Base-by-base conservation (phyloP, 2,797 vertebrate genomes). In the Furcifer pardalis region DNA sequence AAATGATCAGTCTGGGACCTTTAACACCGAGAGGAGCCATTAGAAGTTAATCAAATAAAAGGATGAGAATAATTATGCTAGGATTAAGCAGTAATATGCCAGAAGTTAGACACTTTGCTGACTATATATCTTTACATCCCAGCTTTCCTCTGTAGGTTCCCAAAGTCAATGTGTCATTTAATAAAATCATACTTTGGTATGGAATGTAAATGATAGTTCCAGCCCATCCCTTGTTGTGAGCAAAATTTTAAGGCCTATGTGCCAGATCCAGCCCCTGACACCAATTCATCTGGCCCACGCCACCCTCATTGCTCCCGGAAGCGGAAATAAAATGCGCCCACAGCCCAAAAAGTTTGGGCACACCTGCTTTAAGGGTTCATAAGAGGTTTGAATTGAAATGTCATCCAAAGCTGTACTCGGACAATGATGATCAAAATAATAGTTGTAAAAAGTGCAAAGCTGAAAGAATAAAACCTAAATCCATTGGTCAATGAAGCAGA, bases 1-100 rank as follows among this genome's bases (percentile, higher is more conserved):
- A 98, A 98, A 98, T 97, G 98, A 98, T 98, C 97, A 98, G 97
- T 97, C 96, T 96, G 98, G 97, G 98, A 98, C 97, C 95, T 95
- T 97, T 97, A 97, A 96, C 95, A 95, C 97, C 97, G 97, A 97
- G 96, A 98, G 97, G 97, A 98, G 97, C 98, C 98, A 98, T 99
- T 98, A 98, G 97, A 98, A 98, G 98, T 98, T 98, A 98, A 99
- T 98, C 97, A 98, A 98, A 98, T 97, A 97, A 97, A 97, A 98
- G 97, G 97, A 98, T 97, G 97, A 97, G 97, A 98, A 98, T 98
- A 99, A 98, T 99, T 98, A 98, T 97, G 96, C 97, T 96, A 91
- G 96, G 97, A 97, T 97, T 96, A 97, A 97, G 97, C 97, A 96
- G 95, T 96, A 96, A 96, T 96, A 96, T 94, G 95, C 95, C 96